Evolutionary conservation across 2,888 invertebrate species (phyloP).

Genomic region (Geotrupes spiniger): DNA sequence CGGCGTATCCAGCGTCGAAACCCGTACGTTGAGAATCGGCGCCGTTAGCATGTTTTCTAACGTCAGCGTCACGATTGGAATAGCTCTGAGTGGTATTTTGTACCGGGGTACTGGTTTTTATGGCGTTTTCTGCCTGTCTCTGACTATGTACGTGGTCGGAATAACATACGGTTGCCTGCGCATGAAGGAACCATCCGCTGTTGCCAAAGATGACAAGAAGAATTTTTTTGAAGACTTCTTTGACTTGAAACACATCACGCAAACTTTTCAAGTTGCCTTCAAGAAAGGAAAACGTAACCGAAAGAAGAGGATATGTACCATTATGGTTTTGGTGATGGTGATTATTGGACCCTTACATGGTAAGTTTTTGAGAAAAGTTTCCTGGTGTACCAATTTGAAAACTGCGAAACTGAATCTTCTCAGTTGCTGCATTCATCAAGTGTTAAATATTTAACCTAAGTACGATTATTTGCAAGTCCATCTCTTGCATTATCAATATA

Average conservation of each 20-base stretch:
- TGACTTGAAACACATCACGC: constrained; percentile 67
- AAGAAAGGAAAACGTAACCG: constrained; percentile 69
- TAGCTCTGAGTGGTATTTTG: constrained; percentile 53
- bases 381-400: too few species aligned
- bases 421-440: too few species aligned
- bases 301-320: constrained; percentile 65
- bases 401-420: too few species aligned
- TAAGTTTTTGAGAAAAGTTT: too few species aligned
- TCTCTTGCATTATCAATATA: too few species aligned
- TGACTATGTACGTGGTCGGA: constrained; percentile 31
- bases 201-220: constrained; percentile 53
- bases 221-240: constrained; percentile 56
- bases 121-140: constrained; percentile 34
- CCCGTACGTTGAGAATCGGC: constrained; percentile 60
- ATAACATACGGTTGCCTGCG: constrained; percentile 32
- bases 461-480: too few species aligned
- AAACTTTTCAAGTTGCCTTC: constrained; percentile 73
- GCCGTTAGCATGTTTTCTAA: constrained; percentile 57
- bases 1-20: constrained; percentile 55
- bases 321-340: constrained; percentile 74
- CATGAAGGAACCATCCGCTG: constrained; percentile 31
- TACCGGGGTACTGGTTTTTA: constrained; percentile 44
- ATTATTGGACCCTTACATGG: constrained; percentile 79
- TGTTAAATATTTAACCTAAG: too few species aligned
- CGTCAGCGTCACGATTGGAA: constrained; percentile 53